phyloP scores from a whole-genome alignment of 1,140 invertebrate genomes.

The Andrena cerasifolii region DNA sequence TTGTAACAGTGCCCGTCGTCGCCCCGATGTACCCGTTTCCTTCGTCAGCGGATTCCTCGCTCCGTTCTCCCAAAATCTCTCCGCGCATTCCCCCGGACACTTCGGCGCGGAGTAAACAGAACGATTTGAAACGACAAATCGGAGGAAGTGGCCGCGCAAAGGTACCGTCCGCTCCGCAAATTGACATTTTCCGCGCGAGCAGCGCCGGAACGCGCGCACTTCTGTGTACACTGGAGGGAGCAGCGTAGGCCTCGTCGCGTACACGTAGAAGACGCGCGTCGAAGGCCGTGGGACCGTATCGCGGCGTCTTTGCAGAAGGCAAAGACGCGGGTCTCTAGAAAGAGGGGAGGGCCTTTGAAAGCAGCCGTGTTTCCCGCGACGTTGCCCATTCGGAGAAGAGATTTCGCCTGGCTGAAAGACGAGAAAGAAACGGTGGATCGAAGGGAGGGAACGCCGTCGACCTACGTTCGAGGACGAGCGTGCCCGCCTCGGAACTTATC shows the following conservation, averaged over 20 bases:
- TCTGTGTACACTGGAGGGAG: neutral
- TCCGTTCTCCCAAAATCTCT: no score
- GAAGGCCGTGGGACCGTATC: constrained; percentile 51
- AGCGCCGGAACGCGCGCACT: constrained; percentile 9
- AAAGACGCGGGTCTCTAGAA: constrained; percentile 52
- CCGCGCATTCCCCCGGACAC: no score
- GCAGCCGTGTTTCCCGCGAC: constrained; percentile 23
- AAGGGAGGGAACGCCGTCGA: neutral
- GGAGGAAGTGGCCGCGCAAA: no score
- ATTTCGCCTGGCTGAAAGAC: constrained; percentile 17
- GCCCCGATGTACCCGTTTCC: no score
- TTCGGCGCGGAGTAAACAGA: neutral
- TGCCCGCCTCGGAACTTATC: constrained; percentile 29
- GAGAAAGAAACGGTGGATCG: neutral
- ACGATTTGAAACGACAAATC: no score
- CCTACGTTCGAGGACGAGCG: neutral
- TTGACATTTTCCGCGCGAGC: constrained; percentile 40
- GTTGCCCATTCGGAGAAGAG: constrained; percentile 14
- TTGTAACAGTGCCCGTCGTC: no score
- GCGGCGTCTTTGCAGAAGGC: constrained; percentile 37
- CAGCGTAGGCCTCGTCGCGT: neutral
- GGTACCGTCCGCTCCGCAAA: constrained; percentile 32
- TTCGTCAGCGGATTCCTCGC: no score
- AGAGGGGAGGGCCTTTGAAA: constrained; percentile 40
- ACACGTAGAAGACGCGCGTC: constrained; percentile 32